These are phyloP conservation scores for Herminia tarsipennalis DNA, from an alignment of 2,888 invertebrate genomes.

Conservation along the genomic window DNA sequence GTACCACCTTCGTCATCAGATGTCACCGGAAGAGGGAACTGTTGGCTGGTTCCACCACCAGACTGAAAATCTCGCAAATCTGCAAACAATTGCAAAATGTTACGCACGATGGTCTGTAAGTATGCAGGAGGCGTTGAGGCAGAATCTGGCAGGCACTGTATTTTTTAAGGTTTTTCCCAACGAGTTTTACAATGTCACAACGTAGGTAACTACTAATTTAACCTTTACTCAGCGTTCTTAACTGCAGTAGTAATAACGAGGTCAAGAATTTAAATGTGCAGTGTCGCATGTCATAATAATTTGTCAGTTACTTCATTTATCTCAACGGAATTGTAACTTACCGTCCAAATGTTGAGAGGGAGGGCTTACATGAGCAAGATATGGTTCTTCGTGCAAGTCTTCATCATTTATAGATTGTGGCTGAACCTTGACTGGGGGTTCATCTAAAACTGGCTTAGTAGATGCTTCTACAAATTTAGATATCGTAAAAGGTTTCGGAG, in stretches of 20 bases:
- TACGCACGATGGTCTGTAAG: too few relatives aligned
- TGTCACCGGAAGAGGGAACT: slow-evolving; percentile 69
- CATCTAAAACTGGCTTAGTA: slow-evolving; percentile 50
- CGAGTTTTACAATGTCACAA: too few relatives aligned
- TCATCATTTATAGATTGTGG: slow-evolving; percentile 35
- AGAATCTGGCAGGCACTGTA: too few relatives aligned
- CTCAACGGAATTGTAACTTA: too few relatives aligned
- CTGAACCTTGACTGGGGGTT: slow-evolving; percentile 15
- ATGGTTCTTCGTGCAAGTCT: slow-evolving; percentile 68
- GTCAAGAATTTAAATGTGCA: too few relatives aligned
- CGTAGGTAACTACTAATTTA: too few relatives aligned
- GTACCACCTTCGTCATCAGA: slow-evolving; percentile 86
- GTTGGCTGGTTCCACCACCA: slow-evolving; percentile 65
- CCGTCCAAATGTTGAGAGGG: slow-evolving; percentile 80
- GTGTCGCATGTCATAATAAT: too few relatives aligned
- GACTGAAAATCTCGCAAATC: slow-evolving; percentile 60
- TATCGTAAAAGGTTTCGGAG: slow-evolving; percentile 69
- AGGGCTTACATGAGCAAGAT: slow-evolving; percentile 66
- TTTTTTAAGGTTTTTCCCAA: not conserved
- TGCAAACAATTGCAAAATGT: slow-evolving; percentile 33
- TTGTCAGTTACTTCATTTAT: too few relatives aligned
- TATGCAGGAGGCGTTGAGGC: not conserved
- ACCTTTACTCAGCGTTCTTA: too few relatives aligned
- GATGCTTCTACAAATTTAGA: slow-evolving; percentile 49
- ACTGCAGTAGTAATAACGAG: too few relatives aligned